Percentiles rank a stretch among this genome's conserved stretches.
These are phyloP conservation scores for Apotomis capreana DNA, from an alignment of 2,888 invertebrate genomes.

Conservation along the genomic window DNA sequence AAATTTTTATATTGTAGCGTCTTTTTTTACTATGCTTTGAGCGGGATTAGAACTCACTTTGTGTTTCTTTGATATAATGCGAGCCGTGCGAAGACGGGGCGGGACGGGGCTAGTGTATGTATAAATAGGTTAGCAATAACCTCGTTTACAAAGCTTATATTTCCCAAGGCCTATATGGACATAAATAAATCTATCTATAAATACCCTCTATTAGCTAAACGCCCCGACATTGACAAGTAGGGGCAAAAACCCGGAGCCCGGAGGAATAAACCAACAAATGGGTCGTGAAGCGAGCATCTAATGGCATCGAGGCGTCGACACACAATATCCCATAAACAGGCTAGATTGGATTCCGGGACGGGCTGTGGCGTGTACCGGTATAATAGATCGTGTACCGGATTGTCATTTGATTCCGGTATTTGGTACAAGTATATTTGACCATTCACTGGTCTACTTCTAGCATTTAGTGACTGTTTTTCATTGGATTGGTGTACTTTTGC, in stretches of 20 bases:
- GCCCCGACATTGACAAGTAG: conserved; percentile 25
- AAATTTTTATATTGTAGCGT: too few species aligned
- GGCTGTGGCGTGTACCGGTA: conserved; percentile 26
- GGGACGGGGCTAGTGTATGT: too few species aligned
- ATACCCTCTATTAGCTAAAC: conserved; percentile 34
- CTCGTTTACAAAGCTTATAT: neutral
- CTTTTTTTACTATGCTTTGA: too few species aligned
- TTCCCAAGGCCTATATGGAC: neutral
- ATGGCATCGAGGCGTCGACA: conserved; percentile 49
- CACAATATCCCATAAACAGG: conserved; percentile 51
- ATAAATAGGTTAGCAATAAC: too few species aligned
- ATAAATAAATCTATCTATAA: conserved; percentile 19
- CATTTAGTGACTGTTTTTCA: too few species aligned
- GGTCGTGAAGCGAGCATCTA: conserved; percentile 50
- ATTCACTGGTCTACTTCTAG: too few species aligned
- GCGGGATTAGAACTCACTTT: too few species aligned
- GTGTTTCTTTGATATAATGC: too few species aligned
- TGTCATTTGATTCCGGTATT: too few species aligned
- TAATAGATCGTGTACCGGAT: neutral
- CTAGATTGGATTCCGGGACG: conserved; percentile 47
- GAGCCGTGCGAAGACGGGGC: too few species aligned
- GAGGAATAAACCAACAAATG: conserved; percentile 56
- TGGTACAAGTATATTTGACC: too few species aligned
- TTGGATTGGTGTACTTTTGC: too few species aligned
- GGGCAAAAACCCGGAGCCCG: conserved; percentile 35